phyloP scores from a whole-genome alignment of 2,113 vertebrate genomes.

The Lasiurus borealis region DNA sequence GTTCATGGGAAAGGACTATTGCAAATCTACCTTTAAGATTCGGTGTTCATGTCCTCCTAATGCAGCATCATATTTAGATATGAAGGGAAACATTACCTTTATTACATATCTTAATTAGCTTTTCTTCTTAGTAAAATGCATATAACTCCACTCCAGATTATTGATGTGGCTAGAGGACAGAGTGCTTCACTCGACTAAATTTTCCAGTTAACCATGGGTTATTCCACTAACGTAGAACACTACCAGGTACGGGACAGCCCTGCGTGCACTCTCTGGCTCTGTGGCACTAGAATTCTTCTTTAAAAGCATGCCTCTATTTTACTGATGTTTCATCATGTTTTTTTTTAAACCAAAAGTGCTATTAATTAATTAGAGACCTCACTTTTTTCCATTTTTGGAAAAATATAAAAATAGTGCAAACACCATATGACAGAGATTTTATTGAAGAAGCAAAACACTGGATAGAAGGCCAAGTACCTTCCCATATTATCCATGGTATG shows the following conservation, averaged over 20 bases:
- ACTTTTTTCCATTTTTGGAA: neutral
- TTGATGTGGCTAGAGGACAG: neutral
- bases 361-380: conserved; percentile 39
- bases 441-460: conserved; percentile 52
- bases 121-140: conserved; percentile 1
- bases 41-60: neutral
- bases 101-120: neutral
- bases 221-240: neutral
- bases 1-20: neutral
- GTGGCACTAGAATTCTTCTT: neutral
- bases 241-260: neutral
- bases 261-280: neutral
- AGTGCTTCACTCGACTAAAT: neutral
- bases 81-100: neutral
- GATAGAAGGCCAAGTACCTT: conserved; percentile 24
- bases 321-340: conserved; percentile 25
- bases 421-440: conserved; percentile 32
- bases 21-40: neutral
- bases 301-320: conserved; percentile 1
- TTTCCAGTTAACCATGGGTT: neutral
- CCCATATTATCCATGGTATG: neutral
- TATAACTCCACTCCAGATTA: neutral
- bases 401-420: conserved; percentile 56
- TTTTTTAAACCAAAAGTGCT: conserved; percentile 15
- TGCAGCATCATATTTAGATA: neutral